Percentiles rank a stretch among this genome's conserved stretches.
phyloP scores from a whole-genome alignment of 92 coral and sea anemone genomes.

The Palythoa caribaeorum region DNA sequence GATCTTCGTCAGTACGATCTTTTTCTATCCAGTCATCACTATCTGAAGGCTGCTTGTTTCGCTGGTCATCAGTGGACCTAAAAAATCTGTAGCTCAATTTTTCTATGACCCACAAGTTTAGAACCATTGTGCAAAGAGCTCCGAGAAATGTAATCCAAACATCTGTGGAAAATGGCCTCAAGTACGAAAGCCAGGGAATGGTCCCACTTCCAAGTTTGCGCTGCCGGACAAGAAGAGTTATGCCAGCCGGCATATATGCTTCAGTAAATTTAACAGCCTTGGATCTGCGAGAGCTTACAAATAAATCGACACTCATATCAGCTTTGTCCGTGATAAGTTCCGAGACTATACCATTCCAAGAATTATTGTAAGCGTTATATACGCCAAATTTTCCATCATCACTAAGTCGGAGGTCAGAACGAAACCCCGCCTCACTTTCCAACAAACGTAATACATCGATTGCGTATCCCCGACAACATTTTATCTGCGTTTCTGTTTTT shows the following conservation, averaged over 20 bases:
- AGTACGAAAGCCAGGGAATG: constrained; percentile 82
- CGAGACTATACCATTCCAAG: constrained; percentile 85
- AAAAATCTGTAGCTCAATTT: constrained; percentile 8
- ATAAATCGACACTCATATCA: constrained; percentile 75
- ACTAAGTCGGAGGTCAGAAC: constrained; percentile 62
- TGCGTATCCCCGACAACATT: constrained; percentile 86
- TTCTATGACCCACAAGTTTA: constrained; percentile 76
- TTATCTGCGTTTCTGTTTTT: neutral
- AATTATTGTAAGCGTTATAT: constrained; percentile 63
- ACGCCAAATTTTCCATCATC: constrained; percentile 85
- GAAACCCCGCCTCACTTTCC: constrained; percentile 46
- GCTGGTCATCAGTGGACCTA: neutral
- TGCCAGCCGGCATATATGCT: constrained; percentile 86
- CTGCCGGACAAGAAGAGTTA: constrained; percentile 81
- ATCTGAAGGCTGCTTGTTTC: neutral
- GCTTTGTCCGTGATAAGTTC: constrained; percentile 75
- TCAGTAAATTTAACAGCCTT: constrained; percentile 84
- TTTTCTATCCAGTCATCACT: neutral
- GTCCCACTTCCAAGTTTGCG: constrained; percentile 66
- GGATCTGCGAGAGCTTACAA: constrained; percentile 82
- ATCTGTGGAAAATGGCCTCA: constrained; percentile 79
- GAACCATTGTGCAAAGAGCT: constrained; percentile 71
- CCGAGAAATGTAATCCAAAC: constrained; percentile 87
- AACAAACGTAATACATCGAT: constrained; percentile 75
- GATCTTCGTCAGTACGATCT: neutral